Evolutionary conservation across 2,797 vertebrate species (phyloP).

Genomic region (Cirrhinus mrigala): DNA sequence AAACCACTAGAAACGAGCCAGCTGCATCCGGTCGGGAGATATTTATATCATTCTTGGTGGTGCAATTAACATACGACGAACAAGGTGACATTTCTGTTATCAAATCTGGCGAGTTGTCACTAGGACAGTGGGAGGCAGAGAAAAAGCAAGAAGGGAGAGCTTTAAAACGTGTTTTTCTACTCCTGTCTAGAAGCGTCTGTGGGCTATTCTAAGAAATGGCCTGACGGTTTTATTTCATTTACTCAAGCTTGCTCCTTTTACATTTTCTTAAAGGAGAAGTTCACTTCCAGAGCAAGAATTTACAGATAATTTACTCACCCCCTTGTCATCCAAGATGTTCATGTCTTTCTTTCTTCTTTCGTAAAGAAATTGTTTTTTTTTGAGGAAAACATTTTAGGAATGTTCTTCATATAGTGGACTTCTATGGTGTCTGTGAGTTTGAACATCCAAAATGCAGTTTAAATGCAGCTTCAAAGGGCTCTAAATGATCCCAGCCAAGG

Average conservation of each 20-base stretch:
- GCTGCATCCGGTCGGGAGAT: not conserved
- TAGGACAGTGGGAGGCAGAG: not conserved
- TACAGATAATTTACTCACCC: no score
- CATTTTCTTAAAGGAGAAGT: not conserved
- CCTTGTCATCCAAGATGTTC: no score
- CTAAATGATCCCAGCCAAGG: no score
- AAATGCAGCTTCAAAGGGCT: no score
- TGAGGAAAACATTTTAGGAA: no score
- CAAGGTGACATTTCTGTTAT: slow-evolving; percentile 44
- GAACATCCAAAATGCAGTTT: no score
- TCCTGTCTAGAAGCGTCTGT: not conserved
- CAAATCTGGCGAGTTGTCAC: slow-evolving; percentile 18
- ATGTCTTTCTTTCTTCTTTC: no score
- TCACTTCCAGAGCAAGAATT: no score
- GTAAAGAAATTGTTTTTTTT: no score
- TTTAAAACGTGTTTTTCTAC: slow-evolving; percentile 25
- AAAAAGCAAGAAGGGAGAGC: not conserved
- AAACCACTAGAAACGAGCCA: slow-evolving; percentile 34
- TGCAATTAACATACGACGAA: slow-evolving; percentile 36
- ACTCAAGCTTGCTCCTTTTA: not conserved
- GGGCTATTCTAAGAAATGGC: not conserved
- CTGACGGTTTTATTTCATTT: not conserved
- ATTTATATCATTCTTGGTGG: slow-evolving; percentile 37
- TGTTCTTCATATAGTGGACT: no score
- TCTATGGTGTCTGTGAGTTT: no score